Percentiles rank a stretch among this genome's conserved stretches.
Conservation (phyloP, 1,140 invertebrate genomes). For the Acromyrmex heyeri region DNA sequence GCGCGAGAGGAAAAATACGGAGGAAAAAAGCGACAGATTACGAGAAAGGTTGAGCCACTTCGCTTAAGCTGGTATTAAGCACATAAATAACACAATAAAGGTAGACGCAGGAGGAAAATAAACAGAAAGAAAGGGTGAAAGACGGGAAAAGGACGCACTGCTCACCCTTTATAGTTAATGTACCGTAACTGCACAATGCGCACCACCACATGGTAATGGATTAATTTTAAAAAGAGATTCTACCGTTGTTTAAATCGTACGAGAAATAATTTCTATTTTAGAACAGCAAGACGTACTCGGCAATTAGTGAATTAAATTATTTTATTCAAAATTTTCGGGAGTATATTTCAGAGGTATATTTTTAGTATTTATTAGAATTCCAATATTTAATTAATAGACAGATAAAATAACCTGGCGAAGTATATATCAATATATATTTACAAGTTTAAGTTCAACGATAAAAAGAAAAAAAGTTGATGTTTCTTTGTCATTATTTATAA, state of each 20-base stretch:
- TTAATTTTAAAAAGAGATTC: constrained; percentile 63
- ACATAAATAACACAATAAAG: constrained; percentile 79
- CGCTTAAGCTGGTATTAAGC: constrained; percentile 80
- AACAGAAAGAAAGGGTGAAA: constrained; percentile 73
- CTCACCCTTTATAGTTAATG: constrained; percentile 55
- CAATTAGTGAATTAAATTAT: constrained; percentile 43
- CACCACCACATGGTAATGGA: constrained; percentile 61
- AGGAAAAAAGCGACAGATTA: constrained; percentile 76
- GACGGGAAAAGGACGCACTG: constrained; percentile 46
- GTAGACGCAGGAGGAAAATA: constrained; percentile 56
- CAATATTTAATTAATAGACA: neutral
- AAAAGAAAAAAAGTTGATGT: neutral
- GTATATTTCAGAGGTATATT: neutral
- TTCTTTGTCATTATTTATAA: neutral
- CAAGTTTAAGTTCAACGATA: neutral
- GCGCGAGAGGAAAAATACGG: constrained; percentile 75
- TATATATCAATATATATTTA: neutral
- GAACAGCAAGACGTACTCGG: constrained; percentile 17
- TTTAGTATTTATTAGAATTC: neutral
- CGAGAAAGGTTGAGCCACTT: constrained; percentile 77
- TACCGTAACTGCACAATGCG: constrained; percentile 54
- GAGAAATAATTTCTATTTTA: constrained; percentile 44
- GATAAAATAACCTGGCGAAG: neutral
- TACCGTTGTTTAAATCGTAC: constrained; percentile 32
- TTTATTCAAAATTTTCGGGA: neutral